phyloP scores from a whole-genome alignment of 2,113 vertebrate species.

The Speoplatyrhinus poulsoni region DNA sequence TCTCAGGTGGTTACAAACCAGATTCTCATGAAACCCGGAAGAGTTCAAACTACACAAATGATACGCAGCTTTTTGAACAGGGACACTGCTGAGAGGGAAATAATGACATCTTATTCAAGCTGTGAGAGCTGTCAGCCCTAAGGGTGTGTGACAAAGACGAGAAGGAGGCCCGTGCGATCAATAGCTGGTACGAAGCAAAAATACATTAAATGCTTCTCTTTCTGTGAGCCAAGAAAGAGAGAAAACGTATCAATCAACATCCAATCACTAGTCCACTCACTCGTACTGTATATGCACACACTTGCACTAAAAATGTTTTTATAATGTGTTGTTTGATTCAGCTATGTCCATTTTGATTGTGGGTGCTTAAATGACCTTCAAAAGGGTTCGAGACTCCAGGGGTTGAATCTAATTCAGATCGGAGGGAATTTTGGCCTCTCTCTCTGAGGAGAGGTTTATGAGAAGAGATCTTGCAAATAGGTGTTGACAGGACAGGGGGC shows the following conservation, averaged over 20 bases:
- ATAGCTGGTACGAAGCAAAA: slow-evolving; percentile 64
- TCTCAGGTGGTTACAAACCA: background rate
- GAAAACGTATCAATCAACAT: slow-evolving; percentile 66
- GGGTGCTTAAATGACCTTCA: slow-evolving; percentile 7
- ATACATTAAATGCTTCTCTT: slow-evolving; percentile 63
- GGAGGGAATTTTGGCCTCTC: slow-evolving; percentile 31
- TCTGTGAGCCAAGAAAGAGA: slow-evolving; percentile 49
- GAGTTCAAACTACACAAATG: slow-evolving; percentile 18
- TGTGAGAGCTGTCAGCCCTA: slow-evolving; percentile 52
- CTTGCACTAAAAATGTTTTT: background rate
- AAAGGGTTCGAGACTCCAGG: slow-evolving; percentile 14
- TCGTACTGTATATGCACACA: background rate
- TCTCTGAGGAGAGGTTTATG: slow-evolving; percentile 54
- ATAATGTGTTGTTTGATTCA: slow-evolving; percentile 14
- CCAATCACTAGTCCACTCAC: slow-evolving; percentile 46
- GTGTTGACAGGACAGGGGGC: slow-evolving; percentile 67
- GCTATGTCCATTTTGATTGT: slow-evolving; percentile 10
- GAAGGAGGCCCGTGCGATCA: slow-evolving; percentile 56
- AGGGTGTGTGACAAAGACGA: slow-evolving; percentile 60
- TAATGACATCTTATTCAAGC: slow-evolving; percentile 52
- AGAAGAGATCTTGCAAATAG: slow-evolving; percentile 66
- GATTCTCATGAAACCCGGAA: slow-evolving; percentile 3
- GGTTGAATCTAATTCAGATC: slow-evolving; percentile 20
- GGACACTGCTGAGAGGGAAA: slow-evolving; percentile 27
- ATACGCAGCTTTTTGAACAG: slow-evolving; percentile 38